These are phyloP conservation scores for Agapornis roseicollis DNA, from an alignment of 2,113 vertebrate species.

Conservation along the genomic window DNA sequence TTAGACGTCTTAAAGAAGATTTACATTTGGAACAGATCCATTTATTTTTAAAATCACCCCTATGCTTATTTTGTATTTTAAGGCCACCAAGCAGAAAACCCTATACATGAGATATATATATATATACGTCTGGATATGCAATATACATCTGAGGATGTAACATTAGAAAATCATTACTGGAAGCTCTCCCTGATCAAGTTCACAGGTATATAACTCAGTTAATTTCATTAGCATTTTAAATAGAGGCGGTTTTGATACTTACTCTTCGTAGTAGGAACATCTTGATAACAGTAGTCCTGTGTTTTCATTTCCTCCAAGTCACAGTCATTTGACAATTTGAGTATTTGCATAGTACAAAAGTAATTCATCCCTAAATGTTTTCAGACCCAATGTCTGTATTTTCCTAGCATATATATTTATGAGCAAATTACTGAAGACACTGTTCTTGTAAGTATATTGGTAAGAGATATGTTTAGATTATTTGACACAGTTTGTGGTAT, in stretches of 20 bases:
- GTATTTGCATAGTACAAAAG: neutral
- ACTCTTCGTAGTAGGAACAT: neutral
- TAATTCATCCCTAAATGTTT: neutral
- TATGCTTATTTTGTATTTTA: neutral
- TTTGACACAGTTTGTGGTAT: neutral
- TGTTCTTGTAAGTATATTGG: neutral
- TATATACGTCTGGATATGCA: neutral
- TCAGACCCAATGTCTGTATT: neutral
- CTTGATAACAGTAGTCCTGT: neutral
- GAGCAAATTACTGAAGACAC: neutral
- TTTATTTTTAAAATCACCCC: neutral
- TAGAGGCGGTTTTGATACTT: neutral
- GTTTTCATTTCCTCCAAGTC: neutral
- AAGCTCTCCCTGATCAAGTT: neutral
- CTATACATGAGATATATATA: neutral
- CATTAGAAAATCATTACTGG: constrained; percentile 15
- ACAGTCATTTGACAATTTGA: neutral
- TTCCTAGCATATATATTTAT: neutral
- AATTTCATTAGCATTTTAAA: constrained; percentile 33
- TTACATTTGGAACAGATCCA: constrained; percentile 4
- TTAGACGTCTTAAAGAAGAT: neutral
- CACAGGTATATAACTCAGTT: constrained; percentile 5
- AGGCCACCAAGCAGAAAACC: neutral
- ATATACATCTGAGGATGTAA: neutral
- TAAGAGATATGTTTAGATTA: neutral